A percentile compares a stretch with the other conserved stretches of the same genome.
Evolutionary conservation across 2,888 invertebrate genomes (phyloP).

Genomic region (Oscheius sp.): DNA sequence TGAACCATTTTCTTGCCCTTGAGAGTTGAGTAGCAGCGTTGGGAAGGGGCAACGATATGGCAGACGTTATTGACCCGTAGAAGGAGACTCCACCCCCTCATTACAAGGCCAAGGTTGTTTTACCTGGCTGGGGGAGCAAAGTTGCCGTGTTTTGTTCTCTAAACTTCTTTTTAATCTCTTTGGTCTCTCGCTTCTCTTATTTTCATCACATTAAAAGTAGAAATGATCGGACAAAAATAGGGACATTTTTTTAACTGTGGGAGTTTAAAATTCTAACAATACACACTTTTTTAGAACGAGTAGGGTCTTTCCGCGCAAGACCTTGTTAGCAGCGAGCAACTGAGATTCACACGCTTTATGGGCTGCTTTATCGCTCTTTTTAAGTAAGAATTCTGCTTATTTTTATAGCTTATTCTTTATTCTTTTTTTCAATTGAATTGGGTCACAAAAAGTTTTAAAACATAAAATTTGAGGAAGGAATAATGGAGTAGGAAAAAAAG

Average conservation of each 20-base stretch:
- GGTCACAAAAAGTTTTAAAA: too few relatives aligned
- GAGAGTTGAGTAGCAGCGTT: conserved; percentile 7
- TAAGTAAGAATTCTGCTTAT: too few relatives aligned
- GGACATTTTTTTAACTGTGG: neutral
- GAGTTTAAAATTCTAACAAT: neutral
- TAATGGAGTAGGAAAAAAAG: too few relatives aligned
- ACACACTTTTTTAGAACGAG: neutral
- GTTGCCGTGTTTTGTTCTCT: neutral
- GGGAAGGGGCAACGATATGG: conserved; percentile 1
- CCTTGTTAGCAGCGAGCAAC: too few relatives aligned
- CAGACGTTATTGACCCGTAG: conserved; percentile 32
- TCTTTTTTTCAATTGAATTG: too few relatives aligned
- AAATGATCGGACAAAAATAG: neutral
- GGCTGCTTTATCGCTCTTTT: too few relatives aligned
- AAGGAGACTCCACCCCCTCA: conserved; percentile 31
- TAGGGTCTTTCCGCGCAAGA: too few relatives aligned
- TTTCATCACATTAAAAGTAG: neutral
- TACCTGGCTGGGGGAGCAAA: too few relatives aligned
- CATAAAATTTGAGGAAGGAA: too few relatives aligned
- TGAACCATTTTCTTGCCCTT: conserved; percentile 43
- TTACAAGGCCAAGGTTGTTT: conserved; percentile 24
- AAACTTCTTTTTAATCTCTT: neutral
- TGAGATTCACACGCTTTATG: too few relatives aligned
- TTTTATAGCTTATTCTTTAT: too few relatives aligned
- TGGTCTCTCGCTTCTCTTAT: neutral